Evolutionary conservation across 2,113 vertebrate genomes (phyloP).

Genomic region (Lasiurus borealis): DNA sequence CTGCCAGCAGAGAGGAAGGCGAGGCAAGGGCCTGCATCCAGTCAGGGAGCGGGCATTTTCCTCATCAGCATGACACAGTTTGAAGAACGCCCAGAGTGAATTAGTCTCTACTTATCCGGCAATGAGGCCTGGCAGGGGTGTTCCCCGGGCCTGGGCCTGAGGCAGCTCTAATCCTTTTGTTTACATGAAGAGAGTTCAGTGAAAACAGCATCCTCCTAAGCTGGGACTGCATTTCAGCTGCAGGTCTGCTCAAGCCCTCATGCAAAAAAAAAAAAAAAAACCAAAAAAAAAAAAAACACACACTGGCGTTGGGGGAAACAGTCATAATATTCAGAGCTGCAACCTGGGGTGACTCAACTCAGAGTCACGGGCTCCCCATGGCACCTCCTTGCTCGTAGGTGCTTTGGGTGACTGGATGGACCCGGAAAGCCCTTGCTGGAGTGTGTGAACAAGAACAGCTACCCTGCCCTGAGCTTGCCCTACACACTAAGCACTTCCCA

Average conservation of each 20-base stretch:
- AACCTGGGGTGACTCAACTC: constrained; percentile 18
- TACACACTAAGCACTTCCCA: fast-evolving
- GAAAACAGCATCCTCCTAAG: constrained; percentile 23
- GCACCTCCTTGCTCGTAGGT: background rate
- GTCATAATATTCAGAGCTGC: background rate
- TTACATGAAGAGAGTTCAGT: background rate
- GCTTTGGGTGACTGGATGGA: background rate
- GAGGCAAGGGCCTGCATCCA: background rate
- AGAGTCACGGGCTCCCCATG: background rate
- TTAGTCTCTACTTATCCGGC: background rate
- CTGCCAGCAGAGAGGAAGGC: background rate
- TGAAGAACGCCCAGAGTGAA: constrained; percentile 15
- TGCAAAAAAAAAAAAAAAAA: background rate
- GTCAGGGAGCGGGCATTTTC: constrained; percentile 40
- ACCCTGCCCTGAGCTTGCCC: background rate
- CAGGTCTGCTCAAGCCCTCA: background rate
- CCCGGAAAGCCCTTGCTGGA: background rate
- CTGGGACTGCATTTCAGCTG: background rate
- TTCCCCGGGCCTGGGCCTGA: background rate
- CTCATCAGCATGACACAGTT: constrained; percentile 32
- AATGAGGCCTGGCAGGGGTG: background rate
- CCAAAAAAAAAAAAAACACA: constrained; percentile 33
- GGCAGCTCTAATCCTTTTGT: constrained; percentile 67
- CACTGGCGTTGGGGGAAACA: background rate
- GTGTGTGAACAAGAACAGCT: background rate